A percentile compares a stretch with the other conserved stretches of the same genome.
These are phyloP conservation scores for Aythya baeri DNA, from an alignment of 2,113 vertebrate genomes.

Conservation along the genomic window DNA sequence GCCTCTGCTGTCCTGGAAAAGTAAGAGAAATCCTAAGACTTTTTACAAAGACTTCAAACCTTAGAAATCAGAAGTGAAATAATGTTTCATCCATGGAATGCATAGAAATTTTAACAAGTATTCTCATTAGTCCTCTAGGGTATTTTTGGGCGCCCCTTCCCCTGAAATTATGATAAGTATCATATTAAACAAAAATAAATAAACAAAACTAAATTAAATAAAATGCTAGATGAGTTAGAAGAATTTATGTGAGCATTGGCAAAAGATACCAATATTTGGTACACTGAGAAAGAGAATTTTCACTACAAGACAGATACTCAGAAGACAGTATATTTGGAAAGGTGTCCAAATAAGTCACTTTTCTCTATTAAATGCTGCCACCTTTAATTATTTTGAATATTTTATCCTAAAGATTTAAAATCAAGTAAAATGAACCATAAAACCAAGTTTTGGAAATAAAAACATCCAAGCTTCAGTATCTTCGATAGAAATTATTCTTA, in stretches of 20 bases:
- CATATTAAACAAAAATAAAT: neutral
- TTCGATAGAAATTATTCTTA: neutral
- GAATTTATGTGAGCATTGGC: fast-evolving
- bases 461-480: neutral
- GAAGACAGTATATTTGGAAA: neutral
- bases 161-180: neutral
- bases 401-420: constrained; percentile 2
- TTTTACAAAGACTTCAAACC: neutral
- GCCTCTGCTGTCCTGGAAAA: neutral
- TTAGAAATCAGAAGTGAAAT: neutral
- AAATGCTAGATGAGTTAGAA: neutral
- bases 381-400: neutral
- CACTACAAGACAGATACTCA: neutral
- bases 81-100: neutral
- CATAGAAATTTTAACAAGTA: neutral
- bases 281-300: neutral
- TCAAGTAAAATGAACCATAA: neutral
- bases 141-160: neutral
- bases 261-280: neutral
- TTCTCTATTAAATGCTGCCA: neutral
- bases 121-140: neutral
- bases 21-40: neutral
- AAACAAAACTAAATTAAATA: neutral
- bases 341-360: neutral
- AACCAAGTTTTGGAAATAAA: neutral